Evolutionary conservation across 2,113 vertebrate genomes (phyloP).

Genomic region (Turdus rufiventris): DNA sequence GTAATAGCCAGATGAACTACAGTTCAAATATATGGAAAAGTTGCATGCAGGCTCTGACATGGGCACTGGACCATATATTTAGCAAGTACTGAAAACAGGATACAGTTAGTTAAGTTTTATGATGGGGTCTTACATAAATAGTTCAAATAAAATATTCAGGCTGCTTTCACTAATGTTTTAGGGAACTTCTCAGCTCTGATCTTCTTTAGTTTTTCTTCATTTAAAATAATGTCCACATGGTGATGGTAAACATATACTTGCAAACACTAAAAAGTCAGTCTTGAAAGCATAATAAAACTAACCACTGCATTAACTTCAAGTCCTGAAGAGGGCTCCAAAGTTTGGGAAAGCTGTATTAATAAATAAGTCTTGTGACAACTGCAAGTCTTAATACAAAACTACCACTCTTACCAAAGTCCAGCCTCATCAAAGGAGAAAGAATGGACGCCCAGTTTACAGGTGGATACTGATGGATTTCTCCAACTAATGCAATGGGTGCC

Average conservation of each 20-base stretch:
- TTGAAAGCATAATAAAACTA: not conserved
- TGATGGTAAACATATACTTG: not conserved
- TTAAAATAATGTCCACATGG: not conserved
- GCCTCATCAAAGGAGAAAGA: conserved; percentile 90
- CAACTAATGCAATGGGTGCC: conserved; percentile 78
- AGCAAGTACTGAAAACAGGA: not conserved
- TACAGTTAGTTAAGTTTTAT: not conserved
- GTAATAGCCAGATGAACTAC: not conserved
- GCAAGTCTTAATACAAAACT: not conserved
- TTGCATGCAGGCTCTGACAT: not conserved
- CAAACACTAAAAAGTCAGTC: not conserved
- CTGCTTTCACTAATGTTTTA: not conserved
- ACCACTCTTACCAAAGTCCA: conserved; percentile 84
- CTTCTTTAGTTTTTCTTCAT: not conserved
- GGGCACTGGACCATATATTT: not conserved
- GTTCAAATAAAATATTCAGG: not conserved
- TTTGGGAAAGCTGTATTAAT: not conserved
- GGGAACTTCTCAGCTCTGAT: not conserved
- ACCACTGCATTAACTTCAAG: not conserved
- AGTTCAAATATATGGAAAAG: not conserved
- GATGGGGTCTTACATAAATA: not conserved
- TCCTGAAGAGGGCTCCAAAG: not conserved
- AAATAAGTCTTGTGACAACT: not conserved
- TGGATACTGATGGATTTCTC: conserved; percentile 84
- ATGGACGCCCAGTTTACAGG: conserved; percentile 89